phyloP scores from a whole-genome alignment of 2,888 invertebrate genomes.

The Buathra laborator region DNA sequence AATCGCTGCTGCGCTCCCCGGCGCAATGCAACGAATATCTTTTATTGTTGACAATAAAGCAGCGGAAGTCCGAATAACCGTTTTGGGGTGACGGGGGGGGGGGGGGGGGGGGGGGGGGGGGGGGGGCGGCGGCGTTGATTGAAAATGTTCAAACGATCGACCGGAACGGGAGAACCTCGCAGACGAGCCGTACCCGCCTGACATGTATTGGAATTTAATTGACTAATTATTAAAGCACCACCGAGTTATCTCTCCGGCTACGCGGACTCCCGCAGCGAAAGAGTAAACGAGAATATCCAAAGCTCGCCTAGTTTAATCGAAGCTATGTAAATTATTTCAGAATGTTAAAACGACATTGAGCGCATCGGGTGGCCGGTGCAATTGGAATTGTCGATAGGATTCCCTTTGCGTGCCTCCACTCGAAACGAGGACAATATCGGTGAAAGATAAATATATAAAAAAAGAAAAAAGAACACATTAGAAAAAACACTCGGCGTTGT shows the following conservation, averaged over 20 bases:
- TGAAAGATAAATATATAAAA: slow-evolving; percentile 9
- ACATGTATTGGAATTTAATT: slow-evolving; percentile 21
- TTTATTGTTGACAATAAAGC: not conserved
- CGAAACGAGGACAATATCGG: slow-evolving; percentile 25
- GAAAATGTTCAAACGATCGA: not conserved
- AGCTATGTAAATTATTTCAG: slow-evolving; percentile 53
- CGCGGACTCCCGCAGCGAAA: not conserved
- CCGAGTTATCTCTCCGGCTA: not conserved
- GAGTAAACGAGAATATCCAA: slow-evolving; percentile 16
- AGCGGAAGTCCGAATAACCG: not conserved
- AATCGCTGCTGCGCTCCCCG: too few relatives aligned
- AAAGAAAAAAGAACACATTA: not conserved
- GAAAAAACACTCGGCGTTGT: not conserved
- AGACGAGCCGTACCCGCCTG: not conserved
- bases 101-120: too few relatives aligned
- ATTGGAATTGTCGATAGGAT: slow-evolving; percentile 45
- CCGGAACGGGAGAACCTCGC: not conserved
- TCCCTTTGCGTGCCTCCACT: slow-evolving; percentile 25
- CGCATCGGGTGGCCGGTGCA: slow-evolving; percentile 1
- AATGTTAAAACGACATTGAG: slow-evolving; percentile 26
- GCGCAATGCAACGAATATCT: not conserved
- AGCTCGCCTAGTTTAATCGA: slow-evolving; percentile 38
- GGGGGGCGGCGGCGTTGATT: not conserved
- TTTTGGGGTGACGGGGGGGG: not conserved
- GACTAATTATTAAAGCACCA: slow-evolving; percentile 31